These are phyloP conservation scores for Listronotus bonariensis DNA, from an alignment of 1,140 invertebrate species.

Conservation along the genomic window DNA sequence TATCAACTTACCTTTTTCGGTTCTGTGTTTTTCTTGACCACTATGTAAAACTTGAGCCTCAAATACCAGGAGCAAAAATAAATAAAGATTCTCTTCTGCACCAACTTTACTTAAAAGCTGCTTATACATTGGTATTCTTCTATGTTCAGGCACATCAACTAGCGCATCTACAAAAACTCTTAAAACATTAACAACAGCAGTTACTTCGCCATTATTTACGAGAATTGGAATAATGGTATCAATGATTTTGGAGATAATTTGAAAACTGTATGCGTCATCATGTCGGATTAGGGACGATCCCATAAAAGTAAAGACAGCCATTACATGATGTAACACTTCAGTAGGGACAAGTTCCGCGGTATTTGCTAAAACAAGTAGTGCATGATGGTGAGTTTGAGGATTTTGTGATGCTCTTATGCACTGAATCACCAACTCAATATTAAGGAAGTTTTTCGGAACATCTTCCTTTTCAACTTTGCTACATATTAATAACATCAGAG, in stretches of 20 bases:
- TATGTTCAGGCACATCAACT: conserved; percentile 87
- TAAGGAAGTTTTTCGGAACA: conserved; percentile 66
- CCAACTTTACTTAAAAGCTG: conserved; percentile 77
- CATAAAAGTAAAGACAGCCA: conserved; percentile 96
- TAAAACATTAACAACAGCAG: conserved; percentile 68
- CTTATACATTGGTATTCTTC: conserved; percentile 77
- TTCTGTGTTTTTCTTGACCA: conserved; percentile 57
- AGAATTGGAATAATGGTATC: conserved; percentile 88
- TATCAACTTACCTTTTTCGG: conserved; percentile 39
- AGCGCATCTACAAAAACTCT: conserved; percentile 88
- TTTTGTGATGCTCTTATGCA: conserved; percentile 88
- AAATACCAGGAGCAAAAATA: conserved; percentile 72
- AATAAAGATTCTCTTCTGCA: conserved; percentile 73
- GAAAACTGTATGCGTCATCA: conserved; percentile 92
- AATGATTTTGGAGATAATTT: conserved; percentile 88
- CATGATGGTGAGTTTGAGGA: conserved; percentile 93
- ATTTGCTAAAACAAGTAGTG: conserved; percentile 78
- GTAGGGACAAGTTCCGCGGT: conserved; percentile 77
- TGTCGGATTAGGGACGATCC: conserved; percentile 87
- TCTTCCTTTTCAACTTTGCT: conserved; percentile 57
- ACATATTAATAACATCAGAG: conserved; percentile 76
- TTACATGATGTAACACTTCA: conserved; percentile 86
- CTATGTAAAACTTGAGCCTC: conserved; percentile 68
- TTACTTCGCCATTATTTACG: conserved; percentile 61
- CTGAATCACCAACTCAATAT: conserved; percentile 83